Conservation (phyloP, 2,113 vertebrate genomes). For the Macroglossus sobrinus region DNA sequence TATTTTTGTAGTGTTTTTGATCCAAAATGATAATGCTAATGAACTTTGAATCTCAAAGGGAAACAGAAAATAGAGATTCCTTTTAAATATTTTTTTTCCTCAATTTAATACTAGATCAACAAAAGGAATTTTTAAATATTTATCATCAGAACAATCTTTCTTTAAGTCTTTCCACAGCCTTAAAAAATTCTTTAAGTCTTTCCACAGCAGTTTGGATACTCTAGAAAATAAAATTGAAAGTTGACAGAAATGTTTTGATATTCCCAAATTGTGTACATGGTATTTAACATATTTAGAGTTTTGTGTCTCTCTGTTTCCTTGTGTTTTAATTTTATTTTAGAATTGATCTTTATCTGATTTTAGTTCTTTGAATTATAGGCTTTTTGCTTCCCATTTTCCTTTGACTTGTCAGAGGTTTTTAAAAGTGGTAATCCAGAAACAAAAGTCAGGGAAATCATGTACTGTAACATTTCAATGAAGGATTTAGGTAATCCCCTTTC, state of each 20-base stretch:
- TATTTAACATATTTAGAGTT: background rate
- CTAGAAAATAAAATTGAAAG: background rate
- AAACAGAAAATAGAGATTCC: background rate
- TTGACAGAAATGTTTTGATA: background rate
- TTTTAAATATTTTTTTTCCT: background rate
- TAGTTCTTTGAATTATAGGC: background rate
- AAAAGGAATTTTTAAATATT: background rate
- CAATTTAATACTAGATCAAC: conserved; percentile 2
- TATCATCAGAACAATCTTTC: background rate
- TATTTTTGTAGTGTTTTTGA: background rate
- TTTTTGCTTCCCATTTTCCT: conserved; percentile 33
- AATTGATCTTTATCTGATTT: background rate
- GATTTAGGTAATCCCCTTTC: background rate
- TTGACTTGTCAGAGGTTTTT: conserved; percentile 4
- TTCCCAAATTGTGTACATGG: background rate
- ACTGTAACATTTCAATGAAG: background rate
- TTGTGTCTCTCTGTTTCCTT: background rate
- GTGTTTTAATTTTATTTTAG: background rate
- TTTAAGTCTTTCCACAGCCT: background rate
- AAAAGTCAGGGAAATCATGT: conserved; percentile 39
- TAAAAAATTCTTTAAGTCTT: conserved; percentile 7
- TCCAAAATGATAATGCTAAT: background rate
- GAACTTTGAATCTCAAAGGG: background rate
- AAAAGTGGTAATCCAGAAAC: conserved; percentile 27
- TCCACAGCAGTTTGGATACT: background rate